Conservation (phyloP, 53 echinoderm and acorn worm genomes). For the Hippasteria phrygiana region DNA sequence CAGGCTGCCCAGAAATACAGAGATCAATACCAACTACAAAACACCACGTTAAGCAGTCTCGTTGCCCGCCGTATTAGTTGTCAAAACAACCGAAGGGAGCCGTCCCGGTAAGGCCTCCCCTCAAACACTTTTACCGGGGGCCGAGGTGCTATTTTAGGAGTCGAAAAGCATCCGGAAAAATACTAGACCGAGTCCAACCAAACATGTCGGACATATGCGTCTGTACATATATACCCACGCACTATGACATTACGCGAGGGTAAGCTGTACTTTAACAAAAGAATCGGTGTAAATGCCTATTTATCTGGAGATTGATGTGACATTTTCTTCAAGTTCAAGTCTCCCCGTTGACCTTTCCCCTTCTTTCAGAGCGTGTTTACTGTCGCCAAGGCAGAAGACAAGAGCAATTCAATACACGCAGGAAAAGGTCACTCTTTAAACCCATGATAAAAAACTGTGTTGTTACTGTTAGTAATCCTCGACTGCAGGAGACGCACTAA, state of each 20-base stretch:
- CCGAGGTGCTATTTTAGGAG: conserved; percentile 25
- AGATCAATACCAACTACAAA: conserved; percentile 12
- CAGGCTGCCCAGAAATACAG: background rate
- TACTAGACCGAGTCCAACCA: background rate
- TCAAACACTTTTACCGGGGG: conserved; percentile 6
- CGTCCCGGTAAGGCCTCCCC: background rate
- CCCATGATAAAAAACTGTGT: background rate
- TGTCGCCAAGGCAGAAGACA: background rate
- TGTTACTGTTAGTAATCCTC: background rate
- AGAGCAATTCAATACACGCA: background rate
- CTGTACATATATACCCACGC: conserved; percentile 44
- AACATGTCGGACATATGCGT: background rate
- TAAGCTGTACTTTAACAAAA: background rate
- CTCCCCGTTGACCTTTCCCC: conserved; percentile 12
- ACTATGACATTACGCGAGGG: background rate
- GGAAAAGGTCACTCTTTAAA: background rate
- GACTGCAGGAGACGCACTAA: background rate
- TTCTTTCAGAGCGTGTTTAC: conserved; percentile 1
- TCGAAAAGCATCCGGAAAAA: conserved; percentile 40
- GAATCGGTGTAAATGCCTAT: background rate
- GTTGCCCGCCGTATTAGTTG: conserved; percentile 22
- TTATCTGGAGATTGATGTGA: background rate
- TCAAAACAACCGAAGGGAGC: conserved; percentile 50
- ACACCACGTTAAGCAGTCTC: background rate
- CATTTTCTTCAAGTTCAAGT: conserved; percentile 43